Percentiles rank a stretch among this genome's conserved stretches.
Conservation (phyloP, 2,888 invertebrate genomes). For the Apamea epomidion region DNA sequence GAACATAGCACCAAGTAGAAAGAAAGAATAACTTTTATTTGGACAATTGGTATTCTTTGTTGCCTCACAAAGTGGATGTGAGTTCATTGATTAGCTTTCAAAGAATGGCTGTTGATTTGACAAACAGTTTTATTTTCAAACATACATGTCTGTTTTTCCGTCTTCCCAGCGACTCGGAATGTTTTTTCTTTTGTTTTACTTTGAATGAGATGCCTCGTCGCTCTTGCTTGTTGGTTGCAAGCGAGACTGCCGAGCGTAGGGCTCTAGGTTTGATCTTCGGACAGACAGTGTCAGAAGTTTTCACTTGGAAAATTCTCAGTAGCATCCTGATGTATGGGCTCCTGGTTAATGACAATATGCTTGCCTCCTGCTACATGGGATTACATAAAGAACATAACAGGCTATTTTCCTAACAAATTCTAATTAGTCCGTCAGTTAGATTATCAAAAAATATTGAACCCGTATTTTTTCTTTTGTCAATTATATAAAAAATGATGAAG, state of each 20-base stretch:
- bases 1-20: background rate
- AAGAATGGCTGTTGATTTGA: conserved; percentile 24
- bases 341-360: background rate
- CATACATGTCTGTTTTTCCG: conserved; percentile 5
- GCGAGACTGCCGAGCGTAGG: background rate
- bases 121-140: conserved; percentile 39
- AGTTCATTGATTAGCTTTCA: background rate
- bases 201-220: background rate
- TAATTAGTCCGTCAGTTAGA: no score
- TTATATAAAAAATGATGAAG: no score
- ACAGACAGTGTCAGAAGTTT: no score
- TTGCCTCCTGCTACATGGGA: background rate
- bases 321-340: background rate
- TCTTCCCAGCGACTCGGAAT: background rate
- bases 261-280: background rate
- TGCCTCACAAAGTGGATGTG: conserved; percentile 12
- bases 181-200: background rate
- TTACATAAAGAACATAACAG: no score
- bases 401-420: no score
- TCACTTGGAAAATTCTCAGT: no score
- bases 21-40: no score
- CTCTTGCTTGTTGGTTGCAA: background rate
- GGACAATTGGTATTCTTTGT: background rate
- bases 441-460: no score
- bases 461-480: no score